These are phyloP conservation scores for Ovibos moschatus DNA, from an alignment of 2,113 vertebrate species.

Conservation along the genomic window DNA sequence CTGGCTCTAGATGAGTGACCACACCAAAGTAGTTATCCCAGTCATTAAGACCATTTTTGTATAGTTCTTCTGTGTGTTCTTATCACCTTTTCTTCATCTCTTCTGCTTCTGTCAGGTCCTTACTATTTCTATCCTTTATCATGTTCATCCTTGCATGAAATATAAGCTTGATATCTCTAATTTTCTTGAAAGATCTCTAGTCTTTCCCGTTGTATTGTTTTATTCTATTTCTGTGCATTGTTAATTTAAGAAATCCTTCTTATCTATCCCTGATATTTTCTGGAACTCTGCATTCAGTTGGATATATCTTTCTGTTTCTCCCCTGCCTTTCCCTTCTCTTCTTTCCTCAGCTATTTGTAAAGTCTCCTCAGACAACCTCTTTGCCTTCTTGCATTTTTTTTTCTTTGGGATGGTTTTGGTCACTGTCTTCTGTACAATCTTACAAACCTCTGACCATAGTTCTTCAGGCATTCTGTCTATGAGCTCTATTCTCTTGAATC, in stretches of 20 bases:
- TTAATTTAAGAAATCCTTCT: neutral
- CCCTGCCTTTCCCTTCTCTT: neutral
- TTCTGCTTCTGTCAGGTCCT: neutral
- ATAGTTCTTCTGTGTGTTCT: neutral
- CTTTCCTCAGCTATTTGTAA: neutral
- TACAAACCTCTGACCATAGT: neutral
- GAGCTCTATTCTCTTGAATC: neutral
- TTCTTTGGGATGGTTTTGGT: neutral
- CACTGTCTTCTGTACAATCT: neutral
- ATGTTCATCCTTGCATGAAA: neutral
- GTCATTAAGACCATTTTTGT: neutral
- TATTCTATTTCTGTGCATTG: neutral
- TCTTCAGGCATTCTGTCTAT: neutral
- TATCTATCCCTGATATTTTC: neutral
- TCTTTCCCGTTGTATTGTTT: neutral
- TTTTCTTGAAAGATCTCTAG: neutral
- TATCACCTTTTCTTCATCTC: neutral
- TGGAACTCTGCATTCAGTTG: neutral
- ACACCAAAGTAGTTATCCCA: neutral
- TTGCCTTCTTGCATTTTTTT: neutral
- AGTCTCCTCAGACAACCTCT: neutral
- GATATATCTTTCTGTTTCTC: neutral
- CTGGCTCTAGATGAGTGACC: neutral
- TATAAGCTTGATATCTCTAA: neutral
- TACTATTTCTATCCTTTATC: neutral